Evolutionary conservation across 2,113 vertebrate species (phyloP).

Genomic region (Myrmecobius fasciatus): DNA sequence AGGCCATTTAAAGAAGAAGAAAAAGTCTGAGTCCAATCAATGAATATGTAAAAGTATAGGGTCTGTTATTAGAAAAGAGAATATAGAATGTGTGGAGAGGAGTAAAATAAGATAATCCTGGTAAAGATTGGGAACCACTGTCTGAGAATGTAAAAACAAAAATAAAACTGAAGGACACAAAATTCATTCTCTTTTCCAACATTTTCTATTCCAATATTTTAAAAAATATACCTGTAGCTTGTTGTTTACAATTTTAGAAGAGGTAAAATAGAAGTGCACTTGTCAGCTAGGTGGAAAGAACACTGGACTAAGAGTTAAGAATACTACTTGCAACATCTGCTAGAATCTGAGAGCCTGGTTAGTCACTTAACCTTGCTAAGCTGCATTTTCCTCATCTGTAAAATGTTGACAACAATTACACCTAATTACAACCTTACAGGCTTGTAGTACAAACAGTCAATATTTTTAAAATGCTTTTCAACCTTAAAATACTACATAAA

Average conservation of each 20-base stretch:
- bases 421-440: neutral
- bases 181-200: neutral
- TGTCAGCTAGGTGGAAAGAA: neutral
- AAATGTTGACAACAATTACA: neutral
- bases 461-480: no score
- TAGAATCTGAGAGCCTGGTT: neutral
- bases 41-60: neutral
- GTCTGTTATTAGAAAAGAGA: neutral
- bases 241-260: neutral
- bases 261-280: neutral
- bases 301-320: neutral
- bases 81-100: neutral
- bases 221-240: neutral
- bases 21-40: neutral
- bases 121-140: neutral
- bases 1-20: no score
- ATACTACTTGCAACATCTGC: neutral
- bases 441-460: neutral
- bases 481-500: neutral
- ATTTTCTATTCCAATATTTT: neutral
- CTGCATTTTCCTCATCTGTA: neutral
- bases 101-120: neutral
- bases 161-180: neutral
- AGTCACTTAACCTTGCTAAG: neutral
- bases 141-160: neutral